Base-by-base conservation (phyloP, 2,113 vertebrate species). In the Crypturellus undulatus region DNA sequence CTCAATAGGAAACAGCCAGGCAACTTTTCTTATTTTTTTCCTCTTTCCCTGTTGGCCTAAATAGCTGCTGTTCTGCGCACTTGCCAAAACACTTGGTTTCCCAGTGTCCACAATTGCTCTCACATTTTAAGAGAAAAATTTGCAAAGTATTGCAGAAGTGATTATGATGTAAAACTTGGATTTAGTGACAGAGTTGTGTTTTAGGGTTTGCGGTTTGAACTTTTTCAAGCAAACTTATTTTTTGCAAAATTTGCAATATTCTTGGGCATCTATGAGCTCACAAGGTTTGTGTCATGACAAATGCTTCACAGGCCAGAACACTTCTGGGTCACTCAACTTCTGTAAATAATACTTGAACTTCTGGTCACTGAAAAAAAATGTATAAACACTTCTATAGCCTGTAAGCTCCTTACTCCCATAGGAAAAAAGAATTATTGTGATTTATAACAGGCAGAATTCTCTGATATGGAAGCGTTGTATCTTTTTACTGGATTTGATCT, bases 381-480 rank as follows among this genome's bases (percentile, higher is more conserved):
- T 49, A 24, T 34, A 25, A 12, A 25, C 18, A 32, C 17, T 36
- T 51, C 24, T 32, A 10, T 47, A 17, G 45, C 17, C 34, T 36
- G 68, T 51, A 34, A 36, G 49, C 68, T 36, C 68, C 68, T 36
- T 36, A 25, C 43, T n/a, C 45, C 16, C 8, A 19, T 19, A 19
- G 10, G 34, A 17, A 17, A 25, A 8, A 38, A 38, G 62, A 18
- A 24, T 7, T 25, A 12, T 6, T 49, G 4, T 52, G 65, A 40
- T 62, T 85, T 70, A 2, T 13, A 81, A 25, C 15, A 49, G 62
- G 34, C n/a, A 71, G 32, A 67, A 15, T 79, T 76, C 10, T 67
- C 22, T 72, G 25, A 10, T 71, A 5, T 0, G 32, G 25, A 47
- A 17, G 47, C 42, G 9, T 36, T 51, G 0, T 0, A 21, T 54